phyloP scores from a whole-genome alignment of 2,888 invertebrate species.

The Ariolimax columbianus region DNA sequence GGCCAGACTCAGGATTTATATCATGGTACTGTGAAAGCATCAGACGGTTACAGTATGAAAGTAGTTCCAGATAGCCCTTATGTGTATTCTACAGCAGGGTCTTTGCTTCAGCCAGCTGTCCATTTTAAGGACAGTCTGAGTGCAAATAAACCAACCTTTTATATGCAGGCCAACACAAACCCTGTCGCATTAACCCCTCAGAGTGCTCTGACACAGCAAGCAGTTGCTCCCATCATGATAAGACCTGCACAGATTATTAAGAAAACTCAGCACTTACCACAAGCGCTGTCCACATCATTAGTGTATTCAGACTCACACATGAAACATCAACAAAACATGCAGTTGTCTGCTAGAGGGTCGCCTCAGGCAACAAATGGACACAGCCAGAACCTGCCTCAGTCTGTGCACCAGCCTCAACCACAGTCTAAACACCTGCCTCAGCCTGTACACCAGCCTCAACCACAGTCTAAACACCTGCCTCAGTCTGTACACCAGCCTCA shows the following conservation, averaged over 20 bases:
- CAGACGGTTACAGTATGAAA: neutral
- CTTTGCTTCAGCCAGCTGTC: neutral
- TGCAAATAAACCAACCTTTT: neutral
- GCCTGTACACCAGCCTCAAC: neutral
- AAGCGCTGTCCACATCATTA: neutral
- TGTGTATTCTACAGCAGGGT: neutral
- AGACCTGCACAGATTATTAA: neutral
- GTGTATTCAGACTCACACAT: neutral
- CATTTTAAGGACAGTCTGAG: neutral
- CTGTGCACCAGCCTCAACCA: neutral
- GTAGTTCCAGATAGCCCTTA: neutral
- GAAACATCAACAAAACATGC: slow-evolving; percentile 9
- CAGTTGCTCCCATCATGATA: neutral
- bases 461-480: neutral
- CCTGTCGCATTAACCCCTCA: neutral
- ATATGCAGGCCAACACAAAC: neutral
- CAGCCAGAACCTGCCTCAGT: neutral
- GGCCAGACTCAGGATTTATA: neutral
- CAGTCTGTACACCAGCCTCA: neutral
- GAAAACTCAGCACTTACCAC: neutral
- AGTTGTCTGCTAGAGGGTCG: neutral
- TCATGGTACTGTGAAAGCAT: neutral
- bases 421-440: neutral
- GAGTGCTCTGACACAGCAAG: neutral
- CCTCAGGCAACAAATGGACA: neutral